Evolutionary conservation across 2,113 vertebrate species (phyloP), one percentile per base, ranked within the genome.

Genomic region (Gopherus evgoodei): DNA sequence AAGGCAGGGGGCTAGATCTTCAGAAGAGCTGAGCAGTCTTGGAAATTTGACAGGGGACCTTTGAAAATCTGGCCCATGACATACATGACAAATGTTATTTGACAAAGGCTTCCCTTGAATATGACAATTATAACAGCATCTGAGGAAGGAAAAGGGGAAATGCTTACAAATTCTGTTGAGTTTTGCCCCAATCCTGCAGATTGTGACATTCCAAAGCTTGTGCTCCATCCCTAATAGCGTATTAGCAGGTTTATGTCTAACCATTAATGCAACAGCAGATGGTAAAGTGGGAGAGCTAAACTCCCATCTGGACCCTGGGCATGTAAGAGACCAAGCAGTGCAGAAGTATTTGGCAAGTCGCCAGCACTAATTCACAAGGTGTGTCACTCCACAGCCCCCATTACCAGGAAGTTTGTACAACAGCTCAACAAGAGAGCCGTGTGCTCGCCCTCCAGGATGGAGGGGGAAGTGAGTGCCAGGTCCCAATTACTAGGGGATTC

Each of bases 311-410:
- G 50, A 35, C 62, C 17, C 72, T 76, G 38, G 44, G 21, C 42
- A 7, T 78, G 75, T 29, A 29, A 78, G 75, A 78, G 38, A 0
- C 78, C 0, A 16, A 72, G 27, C 78, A 81, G 6, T 0, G 1
- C 3, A 78, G 81, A 84, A 53, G 49, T 83, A 69, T 52, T 12
- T 83, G 44, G 24, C 5, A 0, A 35, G 13, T 2, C 0, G 3
- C 50, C 75, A 80, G 86, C 92, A 84, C n/a, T 62, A 5, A 8
- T 7, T 89, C 38, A 2, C 76, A 25, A 29, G 35, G 22, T 21
- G 24, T 50, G 31, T 69, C 25, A 2, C 57, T 52, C 78, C 76
- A 49, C 56, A 47, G 47, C 56, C 65, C 84, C 65, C 0, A 0
- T n/a, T 76, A 24, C 35, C 14, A 47, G 54, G 52, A 56, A 27